A percentile compares a stretch with the other conserved stretches of the same genome.
phyloP scores from a whole-genome alignment of 2,113 vertebrate species.

The Notechis scutatus region DNA sequence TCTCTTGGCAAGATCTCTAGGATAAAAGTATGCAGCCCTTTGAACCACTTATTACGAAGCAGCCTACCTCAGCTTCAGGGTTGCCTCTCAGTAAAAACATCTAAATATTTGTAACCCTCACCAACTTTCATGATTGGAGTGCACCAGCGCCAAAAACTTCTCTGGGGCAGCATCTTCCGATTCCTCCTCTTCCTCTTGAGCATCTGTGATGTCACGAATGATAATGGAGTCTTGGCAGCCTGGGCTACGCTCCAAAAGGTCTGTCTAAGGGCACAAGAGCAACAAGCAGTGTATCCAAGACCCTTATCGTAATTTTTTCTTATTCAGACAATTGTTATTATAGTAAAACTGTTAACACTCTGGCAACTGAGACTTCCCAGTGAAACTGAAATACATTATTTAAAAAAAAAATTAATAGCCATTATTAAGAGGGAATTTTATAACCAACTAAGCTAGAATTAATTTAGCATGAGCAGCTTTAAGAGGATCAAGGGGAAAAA shows the following conservation, averaged over 20 bases:
- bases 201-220: slow-evolving; percentile 51
- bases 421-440: not conserved
- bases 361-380: not conserved
- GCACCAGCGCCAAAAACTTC: slow-evolving; percentile 48
- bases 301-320: not conserved
- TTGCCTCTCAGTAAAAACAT: not conserved
- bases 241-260: slow-evolving; percentile 50
- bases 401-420: not conserved
- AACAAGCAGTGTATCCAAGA: not conserved
- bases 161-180: not conserved
- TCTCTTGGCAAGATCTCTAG: not conserved
- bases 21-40: not conserved
- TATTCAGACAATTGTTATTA: not conserved
- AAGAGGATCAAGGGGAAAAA: not conserved
- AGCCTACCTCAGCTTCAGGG: not conserved
- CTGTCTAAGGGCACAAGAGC: slow-evolving; percentile 36
- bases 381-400: not conserved
- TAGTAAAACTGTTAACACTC: not conserved
- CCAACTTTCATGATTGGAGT: slow-evolving; percentile 42
- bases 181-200: slow-evolving; percentile 21
- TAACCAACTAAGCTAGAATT: not conserved
- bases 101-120: not conserved
- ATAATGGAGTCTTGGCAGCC: slow-evolving; percentile 44
- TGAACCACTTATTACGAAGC: not conserved
- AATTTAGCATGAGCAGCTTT: not conserved